Evolutionary conservation across 2,113 vertebrate species (phyloP), one percentile per base, ranked within the genome.

Genomic region (Alosa alosa): DNA sequence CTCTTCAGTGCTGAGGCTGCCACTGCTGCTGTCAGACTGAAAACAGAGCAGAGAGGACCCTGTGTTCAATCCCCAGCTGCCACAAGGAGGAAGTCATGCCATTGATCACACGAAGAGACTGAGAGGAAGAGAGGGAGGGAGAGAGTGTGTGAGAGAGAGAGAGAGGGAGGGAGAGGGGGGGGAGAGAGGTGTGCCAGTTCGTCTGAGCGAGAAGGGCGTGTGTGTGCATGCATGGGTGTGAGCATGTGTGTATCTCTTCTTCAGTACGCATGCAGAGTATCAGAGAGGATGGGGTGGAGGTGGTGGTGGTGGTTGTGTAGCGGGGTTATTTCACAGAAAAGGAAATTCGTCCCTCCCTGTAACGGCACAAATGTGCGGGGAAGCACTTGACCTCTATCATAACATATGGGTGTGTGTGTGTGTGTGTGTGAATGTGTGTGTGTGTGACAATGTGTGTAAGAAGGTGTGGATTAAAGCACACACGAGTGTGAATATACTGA

Each of bases 41-140:
- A 92, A 92, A 90, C 87, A 92, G 93, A 93, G 85, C 91, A 89
- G 89, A 93, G 94, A 94, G 89, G 94, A 95, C 95, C 94, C 95
- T 93, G 93, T 85, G 91, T 90, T 93, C 85, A 94, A 89, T 81
- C 85, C 91, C 87, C 90, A 90, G 92, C 93, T 89, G 88, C 93
- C 91, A 93, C 94, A 93, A 95, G 94, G 94, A 97, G 96, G 97
- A 96, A 97, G 96, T 96, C 94, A 92, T 95, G 95, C 94, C 96
- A 96, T 94, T 93, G 95, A 96, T 95, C 94, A 92, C 87, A 92
- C 90, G 93, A 92, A 93, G 92, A 93, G 90, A 87, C 60, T 86
- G 83, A 81, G 55, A 81, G 81, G 60, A 9, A 46, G n/a, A 82
- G 45, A 85, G 81, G 85, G 83, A 88, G 81, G 82, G 50, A 68